Percentiles rank a stretch among this genome's conserved stretches.
Evolutionary conservation across 2,797 vertebrate genomes (phyloP).

Genomic region (Poliocrania exsul): DNA sequence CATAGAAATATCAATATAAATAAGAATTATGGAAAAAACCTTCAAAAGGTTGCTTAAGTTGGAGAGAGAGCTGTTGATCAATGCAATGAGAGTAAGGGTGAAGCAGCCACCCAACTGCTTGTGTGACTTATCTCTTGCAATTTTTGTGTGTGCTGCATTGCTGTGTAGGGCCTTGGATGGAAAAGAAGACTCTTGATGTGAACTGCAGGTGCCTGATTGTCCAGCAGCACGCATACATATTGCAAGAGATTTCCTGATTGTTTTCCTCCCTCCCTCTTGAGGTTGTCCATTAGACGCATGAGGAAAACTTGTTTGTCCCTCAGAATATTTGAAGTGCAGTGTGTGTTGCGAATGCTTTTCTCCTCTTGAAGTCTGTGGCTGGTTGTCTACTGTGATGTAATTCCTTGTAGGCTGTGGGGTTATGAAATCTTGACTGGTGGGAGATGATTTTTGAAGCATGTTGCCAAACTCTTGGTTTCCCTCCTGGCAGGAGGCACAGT

Average conservation of each 20-base stretch:
- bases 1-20: background rate
- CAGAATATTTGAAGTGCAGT: slow-evolving; percentile 38
- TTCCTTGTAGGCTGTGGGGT: slow-evolving; percentile 44
- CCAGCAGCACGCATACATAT: background rate
- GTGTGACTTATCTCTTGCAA: background rate
- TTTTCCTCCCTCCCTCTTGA: slow-evolving; percentile 76
- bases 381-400: slow-evolving; percentile 16
- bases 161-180: background rate
- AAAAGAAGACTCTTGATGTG: background rate
- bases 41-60: background rate
- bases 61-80: background rate
- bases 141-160: background rate
- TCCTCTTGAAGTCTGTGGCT: slow-evolving; percentile 32
- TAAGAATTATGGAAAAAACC: background rate
- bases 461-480: slow-evolving; percentile 8
- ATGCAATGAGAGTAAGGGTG: background rate
- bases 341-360: slow-evolving; percentile 34
- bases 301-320: slow-evolving; percentile 57
- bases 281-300: slow-evolving; percentile 80
- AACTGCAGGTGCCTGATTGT: background rate
- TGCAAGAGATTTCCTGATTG: background rate
- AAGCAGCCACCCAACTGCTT: background rate
- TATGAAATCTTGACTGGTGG: slow-evolving; percentile 24
- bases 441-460: slow-evolving; percentile 63
- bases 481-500: slow-evolving; percentile 11